Evolutionary conservation across 2,888 invertebrate genomes (phyloP).

Genomic region (Eupithecia dodoneata): DNA sequence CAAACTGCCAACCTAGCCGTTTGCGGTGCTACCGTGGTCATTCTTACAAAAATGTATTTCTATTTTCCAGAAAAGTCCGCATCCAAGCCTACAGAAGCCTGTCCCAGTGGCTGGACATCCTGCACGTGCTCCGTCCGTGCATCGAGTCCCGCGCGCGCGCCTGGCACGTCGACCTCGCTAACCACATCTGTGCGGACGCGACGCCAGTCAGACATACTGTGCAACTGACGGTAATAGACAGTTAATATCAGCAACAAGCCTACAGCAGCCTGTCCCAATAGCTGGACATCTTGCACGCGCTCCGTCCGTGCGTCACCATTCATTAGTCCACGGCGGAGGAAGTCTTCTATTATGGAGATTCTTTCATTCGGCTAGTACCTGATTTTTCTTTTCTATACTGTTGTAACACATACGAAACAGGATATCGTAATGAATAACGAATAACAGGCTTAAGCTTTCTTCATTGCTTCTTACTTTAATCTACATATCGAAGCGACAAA

Average conservation of each 20-base stretch:
- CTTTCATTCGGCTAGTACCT: too few species aligned
- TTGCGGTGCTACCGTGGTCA: too few species aligned
- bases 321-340: too few species aligned
- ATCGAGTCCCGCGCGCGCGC: conserved; percentile 46
- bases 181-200: conserved; percentile 61
- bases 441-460: too few species aligned
- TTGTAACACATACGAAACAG: too few species aligned
- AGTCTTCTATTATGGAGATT: too few species aligned
- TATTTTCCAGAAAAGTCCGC: conserved; percentile 61
- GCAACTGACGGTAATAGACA: conserved; percentile 63
- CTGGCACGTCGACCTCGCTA: conserved; percentile 65
- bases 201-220: conserved; percentile 60
- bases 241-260: conserved; percentile 41
- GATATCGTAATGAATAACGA: too few species aligned
- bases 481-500: too few species aligned
- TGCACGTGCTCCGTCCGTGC: conserved; percentile 54
- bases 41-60: neutral
- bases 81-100: conserved; percentile 63
- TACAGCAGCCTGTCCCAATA: conserved; percentile 62
- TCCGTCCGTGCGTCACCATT: conserved; percentile 45
- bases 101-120: conserved; percentile 56
- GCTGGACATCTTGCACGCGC: conserved; percentile 56
- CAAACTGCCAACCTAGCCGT: too few species aligned
- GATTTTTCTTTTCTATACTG: too few species aligned
- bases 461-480: too few species aligned